These are phyloP conservation scores for Pocillopora grandis DNA, from an alignment of 92 coral and sea anemone species.

Conservation along the genomic window DNA sequence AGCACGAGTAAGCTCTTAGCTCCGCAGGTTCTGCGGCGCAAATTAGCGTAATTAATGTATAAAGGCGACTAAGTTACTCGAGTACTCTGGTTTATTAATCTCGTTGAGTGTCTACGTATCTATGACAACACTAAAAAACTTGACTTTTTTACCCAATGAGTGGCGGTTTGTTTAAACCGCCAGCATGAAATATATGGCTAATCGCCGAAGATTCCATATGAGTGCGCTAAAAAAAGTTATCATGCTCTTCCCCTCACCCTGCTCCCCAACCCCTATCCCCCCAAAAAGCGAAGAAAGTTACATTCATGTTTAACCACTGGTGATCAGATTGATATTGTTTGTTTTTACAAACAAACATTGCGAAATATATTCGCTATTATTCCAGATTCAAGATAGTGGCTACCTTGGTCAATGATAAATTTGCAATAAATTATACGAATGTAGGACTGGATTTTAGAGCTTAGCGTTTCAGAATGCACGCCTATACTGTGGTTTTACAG, in stretches of 20 bases:
- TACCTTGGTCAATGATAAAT: not conserved
- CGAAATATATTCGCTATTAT: not conserved
- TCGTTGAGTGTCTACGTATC: slow-evolving; percentile 33
- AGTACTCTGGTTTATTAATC: slow-evolving; percentile 19
- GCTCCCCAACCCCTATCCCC: too few species aligned
- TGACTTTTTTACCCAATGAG: not conserved
- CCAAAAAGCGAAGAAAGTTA: not conserved
- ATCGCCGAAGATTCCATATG: too few species aligned
- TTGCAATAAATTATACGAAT: not conserved
- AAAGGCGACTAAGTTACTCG: slow-evolving; percentile 17
- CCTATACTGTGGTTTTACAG: too few species aligned
- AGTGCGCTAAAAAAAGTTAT: too few species aligned
- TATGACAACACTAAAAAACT: slow-evolving; percentile 11
- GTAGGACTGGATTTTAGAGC: too few species aligned
- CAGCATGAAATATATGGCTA: too few species aligned
- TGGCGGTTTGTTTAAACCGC: too few species aligned
- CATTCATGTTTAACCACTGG: not conserved
- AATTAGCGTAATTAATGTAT: slow-evolving; percentile 29
- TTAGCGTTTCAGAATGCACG: too few species aligned
- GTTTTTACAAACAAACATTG: slow-evolving; percentile 15
- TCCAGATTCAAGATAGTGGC: not conserved
- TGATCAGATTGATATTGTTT: slow-evolving; percentile 18
- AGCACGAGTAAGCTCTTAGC: not conserved
- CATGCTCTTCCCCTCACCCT: too few species aligned
- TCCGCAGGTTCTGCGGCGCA: slow-evolving; percentile 17